phyloP scores from a whole-genome alignment of 2,888 invertebrate genomes.

The Trachelus stipa region DNA sequence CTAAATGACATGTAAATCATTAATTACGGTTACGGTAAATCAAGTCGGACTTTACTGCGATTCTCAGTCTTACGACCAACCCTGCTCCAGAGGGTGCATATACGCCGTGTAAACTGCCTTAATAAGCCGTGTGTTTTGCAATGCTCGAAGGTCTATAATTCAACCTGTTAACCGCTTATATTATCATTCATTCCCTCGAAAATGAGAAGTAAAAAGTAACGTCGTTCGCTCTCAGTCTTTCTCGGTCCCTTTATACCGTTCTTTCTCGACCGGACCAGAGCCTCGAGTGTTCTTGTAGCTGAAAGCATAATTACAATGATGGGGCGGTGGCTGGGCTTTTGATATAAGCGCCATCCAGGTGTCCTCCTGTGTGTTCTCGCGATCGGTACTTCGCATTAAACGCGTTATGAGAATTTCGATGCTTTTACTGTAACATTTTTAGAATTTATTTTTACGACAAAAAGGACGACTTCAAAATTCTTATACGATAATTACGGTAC shows the following conservation, averaged over 20 bases:
- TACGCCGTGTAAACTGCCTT: background rate
- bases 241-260: background rate
- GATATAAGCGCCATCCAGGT: constrained; percentile 1
- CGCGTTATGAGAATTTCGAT: background rate
- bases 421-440: background rate
- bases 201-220: constrained; percentile 14
- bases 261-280: background rate
- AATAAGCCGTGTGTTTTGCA: background rate
- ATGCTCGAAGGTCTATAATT: background rate
- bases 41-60: background rate
- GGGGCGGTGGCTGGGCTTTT: constrained; percentile 1
- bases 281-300: background rate
- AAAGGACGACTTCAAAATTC: background rate
- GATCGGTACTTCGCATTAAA: background rate
- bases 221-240: constrained; percentile 1
- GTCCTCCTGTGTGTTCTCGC: background rate
- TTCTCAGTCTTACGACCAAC: background rate
- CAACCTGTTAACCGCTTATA: constrained; percentile 8
- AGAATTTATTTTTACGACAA: background rate
- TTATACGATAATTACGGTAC: background rate
- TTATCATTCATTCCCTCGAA: constrained; percentile 20
- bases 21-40: background rate
- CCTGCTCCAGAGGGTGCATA: background rate
- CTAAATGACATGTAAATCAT: background rate
- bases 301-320: constrained; percentile 6